Evolutionary conservation across 2,888 invertebrate genomes (phyloP).

Genomic region (Malacosoma neustria): DNA sequence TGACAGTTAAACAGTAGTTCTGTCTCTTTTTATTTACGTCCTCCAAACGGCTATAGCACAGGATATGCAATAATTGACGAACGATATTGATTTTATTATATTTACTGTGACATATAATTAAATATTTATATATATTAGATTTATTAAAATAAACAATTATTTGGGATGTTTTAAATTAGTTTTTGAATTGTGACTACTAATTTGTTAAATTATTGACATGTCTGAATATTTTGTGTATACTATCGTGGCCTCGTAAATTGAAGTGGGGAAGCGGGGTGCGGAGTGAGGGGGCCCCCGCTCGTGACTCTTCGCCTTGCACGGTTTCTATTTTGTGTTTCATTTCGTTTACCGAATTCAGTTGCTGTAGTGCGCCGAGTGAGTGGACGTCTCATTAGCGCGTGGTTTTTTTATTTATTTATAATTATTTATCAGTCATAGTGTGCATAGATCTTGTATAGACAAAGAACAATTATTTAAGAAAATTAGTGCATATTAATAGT

Average conservation of each 20-base stretch:
- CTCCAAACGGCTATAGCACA: constrained; percentile 47
- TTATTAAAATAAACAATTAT: constrained; percentile 23
- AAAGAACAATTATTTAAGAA: constrained; percentile 27
- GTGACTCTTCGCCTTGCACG: constrained; percentile 31
- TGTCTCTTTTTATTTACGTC: constrained; percentile 62
- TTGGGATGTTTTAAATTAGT: constrained; percentile 1
- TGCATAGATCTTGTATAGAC: constrained; percentile 42
- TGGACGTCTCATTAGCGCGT: constrained; percentile 42
- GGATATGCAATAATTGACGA: constrained; percentile 38
- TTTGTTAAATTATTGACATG: constrained; percentile 24
- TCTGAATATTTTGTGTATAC: constrained; percentile 44
- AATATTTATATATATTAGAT: too few species aligned
- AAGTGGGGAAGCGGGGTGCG: constrained; percentile 46
- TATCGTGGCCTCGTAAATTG: constrained; percentile 67
- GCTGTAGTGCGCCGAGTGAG: constrained; percentile 56
- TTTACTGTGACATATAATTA: too few species aligned
- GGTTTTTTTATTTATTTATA: constrained; percentile 52
- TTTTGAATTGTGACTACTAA: background rate
- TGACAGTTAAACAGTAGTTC: constrained; percentile 39
- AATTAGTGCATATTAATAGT: constrained; percentile 37
- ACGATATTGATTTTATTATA: constrained; percentile 1
- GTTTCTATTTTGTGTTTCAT: constrained; percentile 75
- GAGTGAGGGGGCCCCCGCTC: constrained; percentile 51
- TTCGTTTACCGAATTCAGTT: constrained; percentile 70
- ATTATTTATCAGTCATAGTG: constrained; percentile 19